Evolutionary conservation across 2,797 vertebrate species (phyloP).

Genomic region (Hypotaenidia okinawae): DNA sequence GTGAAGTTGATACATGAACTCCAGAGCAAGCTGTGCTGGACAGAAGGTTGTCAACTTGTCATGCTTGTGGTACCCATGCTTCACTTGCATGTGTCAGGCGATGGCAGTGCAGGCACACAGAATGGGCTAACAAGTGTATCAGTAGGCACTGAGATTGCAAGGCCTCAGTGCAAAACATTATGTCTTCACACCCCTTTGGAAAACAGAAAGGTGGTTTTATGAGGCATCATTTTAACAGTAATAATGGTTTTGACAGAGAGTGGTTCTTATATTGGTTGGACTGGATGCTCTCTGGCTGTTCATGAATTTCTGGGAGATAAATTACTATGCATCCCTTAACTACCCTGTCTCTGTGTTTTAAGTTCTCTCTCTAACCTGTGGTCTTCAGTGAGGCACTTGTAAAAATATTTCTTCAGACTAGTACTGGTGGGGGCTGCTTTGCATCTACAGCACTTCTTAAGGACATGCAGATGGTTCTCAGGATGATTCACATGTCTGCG

Average conservation of each 20-base stretch:
- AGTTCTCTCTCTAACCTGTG: not conserved
- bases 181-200: not conserved
- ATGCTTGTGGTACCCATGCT: not conserved
- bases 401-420: not conserved
- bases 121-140: not conserved
- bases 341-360: not conserved
- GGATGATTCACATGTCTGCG: accelerated
- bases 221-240: not conserved
- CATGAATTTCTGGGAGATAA: not conserved
- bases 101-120: not conserved
- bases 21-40: not conserved
- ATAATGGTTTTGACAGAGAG: not conserved
- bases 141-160: not conserved
- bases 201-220: not conserved
- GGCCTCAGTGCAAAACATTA: not conserved
- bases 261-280: not conserved
- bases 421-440: not conserved
- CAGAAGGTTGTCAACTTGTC: not conserved
- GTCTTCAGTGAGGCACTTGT: not conserved
- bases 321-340: not conserved
- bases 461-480: not conserved
- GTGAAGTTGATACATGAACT: not conserved
- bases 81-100: not conserved
- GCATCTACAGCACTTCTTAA: not conserved
- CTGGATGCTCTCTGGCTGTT: not conserved